These are phyloP conservation scores for Girardinichthys multiradiatus DNA, from an alignment of 2,113 vertebrate species.

Conservation along the genomic window DNA sequence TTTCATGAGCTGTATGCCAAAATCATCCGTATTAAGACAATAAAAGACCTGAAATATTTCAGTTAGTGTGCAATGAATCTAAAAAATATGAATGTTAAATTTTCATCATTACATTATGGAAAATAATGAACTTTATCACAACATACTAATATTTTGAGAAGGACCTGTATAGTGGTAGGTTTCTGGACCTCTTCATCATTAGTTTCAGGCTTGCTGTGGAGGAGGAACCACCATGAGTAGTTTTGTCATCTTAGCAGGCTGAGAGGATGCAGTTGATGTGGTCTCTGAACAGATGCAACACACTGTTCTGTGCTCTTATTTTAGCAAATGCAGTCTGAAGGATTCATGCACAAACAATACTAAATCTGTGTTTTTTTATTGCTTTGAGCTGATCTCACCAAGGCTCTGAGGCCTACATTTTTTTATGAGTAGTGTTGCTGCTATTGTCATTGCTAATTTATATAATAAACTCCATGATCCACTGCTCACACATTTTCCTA, in stretches of 20 bases:
- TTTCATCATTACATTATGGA: no score
- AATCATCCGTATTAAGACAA: no score
- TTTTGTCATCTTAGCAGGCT: background rate
- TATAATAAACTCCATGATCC: no score
- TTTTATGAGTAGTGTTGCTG: no score
- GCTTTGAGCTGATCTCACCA: background rate
- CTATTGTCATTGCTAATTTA: background rate
- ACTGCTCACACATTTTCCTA: no score
- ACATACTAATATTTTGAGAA: no score
- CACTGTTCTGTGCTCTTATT: background rate
- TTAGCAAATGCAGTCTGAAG: background rate
- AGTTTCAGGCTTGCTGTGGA: background rate
- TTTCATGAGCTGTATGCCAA: no score
- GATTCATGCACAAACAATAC: background rate
- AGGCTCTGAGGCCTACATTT: no score
- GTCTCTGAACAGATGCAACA: background rate
- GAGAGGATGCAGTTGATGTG: background rate
- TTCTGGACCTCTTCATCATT: background rate
- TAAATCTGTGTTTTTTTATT: background rate
- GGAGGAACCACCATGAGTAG: background rate
- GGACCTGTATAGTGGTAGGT: background rate
- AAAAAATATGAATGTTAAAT: no score
- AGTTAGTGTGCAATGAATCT: no score
- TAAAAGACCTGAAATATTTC: no score
- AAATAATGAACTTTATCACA: no score